phyloP scores from a whole-genome alignment of 2,113 vertebrate genomes.

The Bos taurus region DNA sequence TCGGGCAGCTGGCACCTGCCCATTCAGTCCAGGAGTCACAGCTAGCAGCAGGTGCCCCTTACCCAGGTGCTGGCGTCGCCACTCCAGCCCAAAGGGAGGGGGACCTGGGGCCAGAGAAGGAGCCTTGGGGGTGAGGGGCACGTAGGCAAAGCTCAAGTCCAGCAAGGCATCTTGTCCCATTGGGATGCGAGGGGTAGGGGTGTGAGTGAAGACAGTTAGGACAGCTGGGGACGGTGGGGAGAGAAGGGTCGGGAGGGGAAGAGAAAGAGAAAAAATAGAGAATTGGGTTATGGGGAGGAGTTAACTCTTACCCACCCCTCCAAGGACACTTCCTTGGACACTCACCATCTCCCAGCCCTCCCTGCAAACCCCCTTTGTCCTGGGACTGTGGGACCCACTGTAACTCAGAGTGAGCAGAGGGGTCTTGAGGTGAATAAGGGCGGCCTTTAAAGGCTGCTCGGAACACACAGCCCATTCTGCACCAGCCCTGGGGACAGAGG shows the following conservation, averaged over 20 bases:
- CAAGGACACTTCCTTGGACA: not conserved
- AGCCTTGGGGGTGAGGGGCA: constrained; percentile 62
- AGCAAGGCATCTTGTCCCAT: constrained; percentile 81
- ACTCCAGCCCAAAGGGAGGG: constrained; percentile 87
- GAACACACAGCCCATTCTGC: not conserved
- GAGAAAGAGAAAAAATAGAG: not conserved
- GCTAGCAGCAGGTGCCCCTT: constrained; percentile 85
- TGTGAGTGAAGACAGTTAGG: constrained; percentile 83
- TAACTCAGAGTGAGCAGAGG: not conserved
- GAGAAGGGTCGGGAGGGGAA: not conserved
- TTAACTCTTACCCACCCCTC: not conserved
- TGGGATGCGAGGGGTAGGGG: constrained; percentile 60
- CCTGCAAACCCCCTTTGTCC: not conserved
- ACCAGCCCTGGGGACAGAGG: not conserved
- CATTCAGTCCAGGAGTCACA: constrained; percentile 74
- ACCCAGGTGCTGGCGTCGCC: constrained; percentile 89
- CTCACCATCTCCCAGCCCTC: not conserved
- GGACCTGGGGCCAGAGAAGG: constrained; percentile 44
- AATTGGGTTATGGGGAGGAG: not conserved
- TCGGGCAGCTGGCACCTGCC: constrained; percentile 72
- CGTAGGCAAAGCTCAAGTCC: constrained; percentile 82
- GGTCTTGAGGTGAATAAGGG: not conserved
- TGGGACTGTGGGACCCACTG: not conserved
- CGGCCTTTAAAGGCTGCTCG: not conserved
- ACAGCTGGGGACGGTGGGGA: constrained; percentile 75